Conservation (phyloP, 2,797 vertebrate genomes). For the Rhynchotus rufescens region DNA sequence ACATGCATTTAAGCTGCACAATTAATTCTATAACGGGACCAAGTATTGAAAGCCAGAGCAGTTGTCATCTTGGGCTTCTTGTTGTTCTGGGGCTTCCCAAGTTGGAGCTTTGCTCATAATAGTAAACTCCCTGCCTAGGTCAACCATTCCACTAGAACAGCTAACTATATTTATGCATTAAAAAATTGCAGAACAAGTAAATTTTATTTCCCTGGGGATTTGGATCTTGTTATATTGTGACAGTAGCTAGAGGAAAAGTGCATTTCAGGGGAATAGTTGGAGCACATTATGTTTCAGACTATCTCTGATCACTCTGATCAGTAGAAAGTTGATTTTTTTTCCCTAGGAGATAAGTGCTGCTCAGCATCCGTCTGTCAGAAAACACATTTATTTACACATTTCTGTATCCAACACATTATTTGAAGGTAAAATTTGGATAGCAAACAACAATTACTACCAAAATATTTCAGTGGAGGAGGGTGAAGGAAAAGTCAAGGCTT, state of each 20-base stretch:
- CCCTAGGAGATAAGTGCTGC: not conserved
- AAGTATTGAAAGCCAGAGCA: not conserved
- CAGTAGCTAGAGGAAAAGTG: slow-evolving; percentile 38
- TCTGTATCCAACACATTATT: not conserved
- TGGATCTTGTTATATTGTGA: not conserved
- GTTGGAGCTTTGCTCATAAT: not conserved
- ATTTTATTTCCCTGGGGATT: slow-evolving; percentile 28
- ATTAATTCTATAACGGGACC: slow-evolving; percentile 38
- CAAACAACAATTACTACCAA: not conserved
- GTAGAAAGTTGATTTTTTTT: slow-evolving; percentile 45
- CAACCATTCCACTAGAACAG: slow-evolving; percentile 16
- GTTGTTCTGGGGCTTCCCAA: slow-evolving; percentile 1
- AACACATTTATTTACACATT: not conserved
- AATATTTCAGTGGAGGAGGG: slow-evolving; percentile 9
- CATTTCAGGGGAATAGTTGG: not conserved
- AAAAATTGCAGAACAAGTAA: slow-evolving; percentile 14
- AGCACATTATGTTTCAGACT: not conserved
- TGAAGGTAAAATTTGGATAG: not conserved
- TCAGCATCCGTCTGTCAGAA: not conserved
- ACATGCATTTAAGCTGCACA: slow-evolving; percentile 62
- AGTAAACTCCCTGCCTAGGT: not conserved
- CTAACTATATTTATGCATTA: slow-evolving; percentile 21
- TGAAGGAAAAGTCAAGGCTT: slow-evolving; percentile 33
- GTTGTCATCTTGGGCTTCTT: not conserved
- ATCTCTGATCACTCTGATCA: not conserved